Conservation (phyloP, 2,113 vertebrate species). For the Arizona elegans region DNA sequence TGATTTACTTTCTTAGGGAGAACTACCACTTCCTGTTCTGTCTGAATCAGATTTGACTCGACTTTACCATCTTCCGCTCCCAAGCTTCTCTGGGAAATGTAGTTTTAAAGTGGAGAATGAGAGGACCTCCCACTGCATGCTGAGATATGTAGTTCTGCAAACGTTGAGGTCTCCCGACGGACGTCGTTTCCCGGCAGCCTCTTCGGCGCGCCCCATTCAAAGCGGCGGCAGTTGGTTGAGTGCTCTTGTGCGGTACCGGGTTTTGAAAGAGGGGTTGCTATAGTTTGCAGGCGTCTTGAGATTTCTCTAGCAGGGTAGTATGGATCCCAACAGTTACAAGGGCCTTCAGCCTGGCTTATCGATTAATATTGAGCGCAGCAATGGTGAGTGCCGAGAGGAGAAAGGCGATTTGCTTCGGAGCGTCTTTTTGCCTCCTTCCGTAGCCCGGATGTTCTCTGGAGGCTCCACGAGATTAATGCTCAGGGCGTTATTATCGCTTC, state of each 20-base stretch:
- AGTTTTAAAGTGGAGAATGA: not conserved
- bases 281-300: not conserved
- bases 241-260: too few species aligned
- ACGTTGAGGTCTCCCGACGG: not conserved
- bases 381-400: not conserved
- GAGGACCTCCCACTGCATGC: not conserved
- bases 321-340: not conserved
- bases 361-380: conserved; percentile 23
- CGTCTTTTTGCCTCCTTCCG: not conserved
- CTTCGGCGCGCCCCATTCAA: conserved; percentile 21
- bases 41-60: too few species aligned
- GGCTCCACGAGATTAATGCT: not conserved
- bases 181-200: conserved; percentile 20
- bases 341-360: not conserved
- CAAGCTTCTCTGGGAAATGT: not conserved
- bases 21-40: not conserved
- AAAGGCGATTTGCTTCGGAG: not conserved
- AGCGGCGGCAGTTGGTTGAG: not conserved
- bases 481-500: not conserved
- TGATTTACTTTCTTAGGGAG: not conserved
- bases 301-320: not conserved
- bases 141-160: not conserved
- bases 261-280: not conserved
- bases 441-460: not conserved
- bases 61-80: too few species aligned